A percentile compares a stretch with the other conserved stretches of the same genome.
Evolutionary conservation across 2,888 invertebrate species (phyloP).

Genomic region (Adelphocoris suturalis): DNA sequence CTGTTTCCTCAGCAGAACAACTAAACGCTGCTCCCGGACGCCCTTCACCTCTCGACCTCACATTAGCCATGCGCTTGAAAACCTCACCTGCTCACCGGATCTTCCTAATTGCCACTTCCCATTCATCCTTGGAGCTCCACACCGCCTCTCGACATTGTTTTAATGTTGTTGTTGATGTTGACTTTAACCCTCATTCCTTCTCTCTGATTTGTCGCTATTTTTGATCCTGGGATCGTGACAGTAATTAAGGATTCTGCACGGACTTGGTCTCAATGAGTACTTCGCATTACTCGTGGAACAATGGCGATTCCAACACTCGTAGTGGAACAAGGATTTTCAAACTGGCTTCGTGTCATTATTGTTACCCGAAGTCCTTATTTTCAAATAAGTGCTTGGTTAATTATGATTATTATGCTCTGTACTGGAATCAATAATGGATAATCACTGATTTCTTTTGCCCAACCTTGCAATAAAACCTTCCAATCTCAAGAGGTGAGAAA

Average conservation of each 20-base stretch:
- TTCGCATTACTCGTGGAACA: not conserved
- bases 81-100: not conserved
- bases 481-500: too few relatives aligned
- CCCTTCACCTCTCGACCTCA: slow-evolving; percentile 5
- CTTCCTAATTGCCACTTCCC: slow-evolving; percentile 1
- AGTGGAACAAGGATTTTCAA: not conserved
- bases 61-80: not conserved
- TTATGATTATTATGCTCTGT: too few relatives aligned
- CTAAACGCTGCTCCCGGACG: not conserved
- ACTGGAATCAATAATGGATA: too few relatives aligned
- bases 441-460: too few relatives aligned
- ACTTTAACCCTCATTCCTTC: not conserved
- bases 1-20: slow-evolving; percentile 26
- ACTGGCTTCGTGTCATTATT: not conserved
- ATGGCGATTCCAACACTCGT: not conserved
- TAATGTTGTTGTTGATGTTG: not conserved
- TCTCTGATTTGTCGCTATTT: not conserved
- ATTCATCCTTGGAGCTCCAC: slow-evolving; percentile 15
- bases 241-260: slow-evolving; percentile 18
- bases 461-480: too few relatives aligned
- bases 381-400: too few relatives aligned
- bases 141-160: not conserved
- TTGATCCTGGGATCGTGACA: not conserved
- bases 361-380: too few relatives aligned
- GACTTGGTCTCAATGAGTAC: not conserved